Percentiles rank a stretch among this genome's conserved stretches.
Conservation (phyloP, 1,140 invertebrate genomes). For the Drosophila busckii region DNA sequence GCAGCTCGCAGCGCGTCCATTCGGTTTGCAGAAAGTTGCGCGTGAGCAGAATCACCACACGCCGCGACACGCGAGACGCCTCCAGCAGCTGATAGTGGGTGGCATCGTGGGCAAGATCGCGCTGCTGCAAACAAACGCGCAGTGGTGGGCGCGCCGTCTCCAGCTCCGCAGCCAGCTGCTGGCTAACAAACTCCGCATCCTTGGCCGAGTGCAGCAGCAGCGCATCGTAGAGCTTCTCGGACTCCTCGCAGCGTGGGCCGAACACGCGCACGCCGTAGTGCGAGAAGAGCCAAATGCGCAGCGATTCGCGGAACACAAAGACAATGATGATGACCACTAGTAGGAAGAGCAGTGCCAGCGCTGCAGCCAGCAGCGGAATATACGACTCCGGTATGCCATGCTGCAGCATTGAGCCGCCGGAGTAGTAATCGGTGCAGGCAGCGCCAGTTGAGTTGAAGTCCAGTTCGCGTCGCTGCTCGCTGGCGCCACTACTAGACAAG, state of each 20-base stretch:
- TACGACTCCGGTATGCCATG: constrained; percentile 91
- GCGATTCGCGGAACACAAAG: constrained; percentile 90
- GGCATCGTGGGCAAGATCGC: constrained; percentile 84
- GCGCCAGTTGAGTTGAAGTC: constrained; percentile 87
- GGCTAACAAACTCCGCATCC: constrained; percentile 93
- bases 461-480: constrained; percentile 81
- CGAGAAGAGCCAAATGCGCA: constrained; percentile 92
- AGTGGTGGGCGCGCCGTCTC: constrained; percentile 87
- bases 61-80: constrained; percentile 90
- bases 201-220: constrained; percentile 95
- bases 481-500: constrained; percentile 81
- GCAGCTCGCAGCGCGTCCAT: constrained; percentile 90
- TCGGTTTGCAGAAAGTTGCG: constrained; percentile 91
- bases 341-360: constrained; percentile 86
- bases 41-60: constrained; percentile 88
- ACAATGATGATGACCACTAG: constrained; percentile 86
- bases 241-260: constrained; percentile 84
- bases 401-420: constrained; percentile 89
- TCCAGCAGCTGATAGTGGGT: constrained; percentile 87
- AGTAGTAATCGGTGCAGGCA: constrained; percentile 90
- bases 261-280: constrained; percentile 91
- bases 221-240: constrained; percentile 93
- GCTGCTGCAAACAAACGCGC: constrained; percentile 91
- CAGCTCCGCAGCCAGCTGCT: constrained; percentile 89
- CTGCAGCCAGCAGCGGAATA: constrained; percentile 89